These are phyloP conservation scores for Brachystomella parvula DNA, from an alignment of 1,140 invertebrate species.

Conservation along the genomic window DNA sequence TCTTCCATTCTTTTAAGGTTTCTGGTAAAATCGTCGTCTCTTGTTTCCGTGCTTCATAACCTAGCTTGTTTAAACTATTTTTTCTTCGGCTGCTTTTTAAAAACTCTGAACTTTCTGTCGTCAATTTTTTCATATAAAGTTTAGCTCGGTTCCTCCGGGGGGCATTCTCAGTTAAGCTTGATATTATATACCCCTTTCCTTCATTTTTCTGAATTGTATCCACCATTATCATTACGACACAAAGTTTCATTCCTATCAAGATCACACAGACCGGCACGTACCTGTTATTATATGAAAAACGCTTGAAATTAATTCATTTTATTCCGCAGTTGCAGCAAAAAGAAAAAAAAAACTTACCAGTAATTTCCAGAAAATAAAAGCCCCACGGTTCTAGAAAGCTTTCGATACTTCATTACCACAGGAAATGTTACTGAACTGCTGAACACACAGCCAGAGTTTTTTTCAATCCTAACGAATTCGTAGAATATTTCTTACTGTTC, in stretches of 20 bases:
- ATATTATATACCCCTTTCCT: too few relatives aligned
- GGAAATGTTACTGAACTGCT: neutral
- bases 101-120: too few relatives aligned
- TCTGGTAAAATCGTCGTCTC: neutral
- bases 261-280: conserved; percentile 31
- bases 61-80: too few relatives aligned
- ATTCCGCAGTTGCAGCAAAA: neutral
- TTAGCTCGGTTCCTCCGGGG: too few relatives aligned
- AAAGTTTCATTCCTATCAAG: conserved; percentile 32
- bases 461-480: too few relatives aligned
- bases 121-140: too few relatives aligned
- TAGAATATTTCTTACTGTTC: neutral
- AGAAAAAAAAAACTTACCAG: conserved; percentile 8
- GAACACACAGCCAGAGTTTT: too few relatives aligned
- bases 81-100: too few relatives aligned
- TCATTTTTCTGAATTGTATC: conserved; percentile 16
- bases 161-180: too few relatives aligned
- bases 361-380: conserved; percentile 13
- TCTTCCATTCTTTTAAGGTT: conserved; percentile 2
- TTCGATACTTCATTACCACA: neutral
- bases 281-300: conserved; percentile 11
- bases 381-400: neutral
- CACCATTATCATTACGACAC: conserved; percentile 20
- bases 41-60: neutral
- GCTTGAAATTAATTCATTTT: too few relatives aligned